A percentile compares a stretch with the other conserved stretches of the same genome.
phyloP scores from a whole-genome alignment of 2,888 invertebrate species.

The Graphium colonna region DNA sequence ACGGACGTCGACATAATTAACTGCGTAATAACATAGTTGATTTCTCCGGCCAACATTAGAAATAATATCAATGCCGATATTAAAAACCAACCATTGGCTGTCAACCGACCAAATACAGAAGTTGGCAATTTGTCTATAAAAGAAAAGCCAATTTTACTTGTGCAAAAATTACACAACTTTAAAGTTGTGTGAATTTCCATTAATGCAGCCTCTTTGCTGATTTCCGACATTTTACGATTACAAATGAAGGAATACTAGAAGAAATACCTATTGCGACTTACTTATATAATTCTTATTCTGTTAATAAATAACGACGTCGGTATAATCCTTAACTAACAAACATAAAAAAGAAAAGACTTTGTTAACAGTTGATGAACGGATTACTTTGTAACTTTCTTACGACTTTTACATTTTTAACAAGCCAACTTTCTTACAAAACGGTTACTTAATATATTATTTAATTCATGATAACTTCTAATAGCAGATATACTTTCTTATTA shows the following conservation, averaged over 20 bases:
- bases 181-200: conserved; percentile 48
- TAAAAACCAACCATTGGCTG: conserved; percentile 32
- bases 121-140: conserved; percentile 43
- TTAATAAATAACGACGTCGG: conserved; percentile 7
- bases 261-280: background rate
- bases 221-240: conserved; percentile 2
- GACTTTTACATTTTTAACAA: conserved; percentile 6
- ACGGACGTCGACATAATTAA: conserved; percentile 43
- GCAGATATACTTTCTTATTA: too few relatives aligned
- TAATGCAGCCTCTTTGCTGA: conserved; percentile 28
- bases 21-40: conserved; percentile 44
- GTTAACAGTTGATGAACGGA: conserved; percentile 7
- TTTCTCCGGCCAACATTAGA: conserved; percentile 45
- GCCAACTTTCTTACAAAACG: background rate
- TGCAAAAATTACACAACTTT: conserved; percentile 47
- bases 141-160: conserved; percentile 47
- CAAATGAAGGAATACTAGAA: background rate
- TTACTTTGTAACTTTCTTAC: conserved; percentile 7
- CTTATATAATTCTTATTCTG: conserved; percentile 6
- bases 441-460: background rate
- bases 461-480: background rate
- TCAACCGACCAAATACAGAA: conserved; percentile 33
- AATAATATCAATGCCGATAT: conserved; percentile 40
- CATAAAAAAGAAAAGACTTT: conserved; percentile 4
- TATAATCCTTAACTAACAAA: background rate